These are phyloP conservation scores for Tetranychus cinnabarinus DNA, from an alignment of 1,140 invertebrate genomes.

Conservation along the genomic window DNA sequence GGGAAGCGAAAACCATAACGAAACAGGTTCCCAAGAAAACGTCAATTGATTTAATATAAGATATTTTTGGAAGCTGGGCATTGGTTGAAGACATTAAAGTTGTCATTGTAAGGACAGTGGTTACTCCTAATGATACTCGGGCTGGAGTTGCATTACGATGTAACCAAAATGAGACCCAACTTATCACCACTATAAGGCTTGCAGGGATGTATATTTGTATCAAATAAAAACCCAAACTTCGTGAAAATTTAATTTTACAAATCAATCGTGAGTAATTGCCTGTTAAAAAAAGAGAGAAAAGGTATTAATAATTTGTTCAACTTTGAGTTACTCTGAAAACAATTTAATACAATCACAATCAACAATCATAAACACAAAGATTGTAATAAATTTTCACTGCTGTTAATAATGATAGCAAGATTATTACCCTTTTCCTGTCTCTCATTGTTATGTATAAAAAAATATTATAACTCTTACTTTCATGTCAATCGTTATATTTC, in stretches of 20 bases:
- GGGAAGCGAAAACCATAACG: slow-evolving; percentile 32
- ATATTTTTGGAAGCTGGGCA: slow-evolving; percentile 88
- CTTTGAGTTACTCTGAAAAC: too few species aligned
- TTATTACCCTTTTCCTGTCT: too few species aligned
- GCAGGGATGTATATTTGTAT: slow-evolving; percentile 36
- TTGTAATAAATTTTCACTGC: too few species aligned
- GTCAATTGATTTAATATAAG: slow-evolving; percentile 94
- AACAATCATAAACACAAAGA: too few species aligned
- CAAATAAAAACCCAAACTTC: slow-evolving; percentile 95
- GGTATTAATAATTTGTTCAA: too few species aligned
- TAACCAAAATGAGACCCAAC: slow-evolving; percentile 28
- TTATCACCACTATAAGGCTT: slow-evolving; percentile 26
- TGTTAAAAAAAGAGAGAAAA: background rate
- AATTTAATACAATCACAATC: too few species aligned
- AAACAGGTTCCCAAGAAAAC: slow-evolving; percentile 93
- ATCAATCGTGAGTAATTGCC: slow-evolving; percentile 92
- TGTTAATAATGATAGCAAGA: too few species aligned
- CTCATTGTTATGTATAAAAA: too few species aligned
- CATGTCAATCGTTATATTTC: too few species aligned
- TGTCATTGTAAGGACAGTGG: slow-evolving; percentile 57
- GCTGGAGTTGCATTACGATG: slow-evolving; percentile 22
- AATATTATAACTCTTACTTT: too few species aligned
- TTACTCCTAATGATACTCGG: slow-evolving; percentile 26
- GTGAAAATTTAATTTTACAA: slow-evolving; percentile 88
- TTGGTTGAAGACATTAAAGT: slow-evolving; percentile 97